Evolutionary conservation across 2,113 vertebrate genomes (phyloP).

Genomic region (Odocoileus hemionus): DNA sequence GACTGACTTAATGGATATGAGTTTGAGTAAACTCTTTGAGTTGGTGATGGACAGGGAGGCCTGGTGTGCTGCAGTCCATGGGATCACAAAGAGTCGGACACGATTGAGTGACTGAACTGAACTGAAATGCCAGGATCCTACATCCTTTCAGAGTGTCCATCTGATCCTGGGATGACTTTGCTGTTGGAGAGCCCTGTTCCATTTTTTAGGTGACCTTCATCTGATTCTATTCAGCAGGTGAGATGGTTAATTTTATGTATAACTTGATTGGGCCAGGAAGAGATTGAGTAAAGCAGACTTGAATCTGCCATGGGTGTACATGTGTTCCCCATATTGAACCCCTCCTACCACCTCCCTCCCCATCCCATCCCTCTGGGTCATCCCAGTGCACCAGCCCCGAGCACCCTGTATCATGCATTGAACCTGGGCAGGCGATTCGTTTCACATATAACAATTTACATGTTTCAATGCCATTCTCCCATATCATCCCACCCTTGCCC

Average conservation of each 20-base stretch:
- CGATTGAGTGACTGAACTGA: fast-evolving
- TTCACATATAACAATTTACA: too few species aligned
- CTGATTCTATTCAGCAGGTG: not conserved
- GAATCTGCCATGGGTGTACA: too few species aligned
- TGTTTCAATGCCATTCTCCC: too few species aligned
- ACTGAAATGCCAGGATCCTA: not conserved
- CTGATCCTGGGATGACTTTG: not conserved
- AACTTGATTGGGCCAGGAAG: not conserved
- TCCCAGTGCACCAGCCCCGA: too few species aligned
- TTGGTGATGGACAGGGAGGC: not conserved
- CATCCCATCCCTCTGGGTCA: too few species aligned
- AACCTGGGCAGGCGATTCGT: too few species aligned
- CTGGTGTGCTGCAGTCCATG: not conserved
- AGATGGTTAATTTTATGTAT: not conserved
- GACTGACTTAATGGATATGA: not conserved
- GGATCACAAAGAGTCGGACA: not conserved
- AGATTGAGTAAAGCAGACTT: not conserved
- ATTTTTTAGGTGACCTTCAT: not conserved
- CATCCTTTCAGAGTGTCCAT: not conserved
- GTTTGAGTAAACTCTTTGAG: not conserved
- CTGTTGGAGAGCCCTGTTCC: not conserved
- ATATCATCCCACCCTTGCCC: too few species aligned
- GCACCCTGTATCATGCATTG: too few species aligned
- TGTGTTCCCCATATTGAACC: too few species aligned
- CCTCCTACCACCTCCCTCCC: too few species aligned